These are phyloP conservation scores for Pogonocherus hispidulus DNA, from an alignment of 2,888 invertebrate species.

Conservation along the genomic window DNA sequence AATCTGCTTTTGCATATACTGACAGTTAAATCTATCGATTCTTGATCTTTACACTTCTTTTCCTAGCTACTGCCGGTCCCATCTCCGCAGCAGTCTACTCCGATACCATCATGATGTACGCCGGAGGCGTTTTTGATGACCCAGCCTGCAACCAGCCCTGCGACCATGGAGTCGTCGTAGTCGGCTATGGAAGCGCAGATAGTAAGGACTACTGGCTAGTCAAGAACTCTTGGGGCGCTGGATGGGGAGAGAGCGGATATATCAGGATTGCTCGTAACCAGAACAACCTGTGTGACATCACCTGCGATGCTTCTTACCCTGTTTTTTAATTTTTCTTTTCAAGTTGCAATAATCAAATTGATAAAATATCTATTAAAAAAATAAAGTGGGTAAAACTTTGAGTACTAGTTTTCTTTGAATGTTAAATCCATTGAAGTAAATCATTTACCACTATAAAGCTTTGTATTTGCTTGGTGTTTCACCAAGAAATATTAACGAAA, in stretches of 20 bases:
- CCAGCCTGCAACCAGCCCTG: conserved; percentile 61
- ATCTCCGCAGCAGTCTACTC: conserved; percentile 91
- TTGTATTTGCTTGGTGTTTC: too few species aligned
- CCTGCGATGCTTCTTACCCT: conserved; percentile 59
- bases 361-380: too few species aligned
- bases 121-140: conserved; percentile 79
- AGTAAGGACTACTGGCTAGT: conserved; percentile 76
- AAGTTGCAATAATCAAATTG: too few species aligned
- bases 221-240: conserved; percentile 77
- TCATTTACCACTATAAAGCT: too few species aligned
- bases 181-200: conserved; percentile 78
- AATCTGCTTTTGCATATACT: too few species aligned
- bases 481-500: too few species aligned
- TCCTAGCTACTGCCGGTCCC: conserved; percentile 85
- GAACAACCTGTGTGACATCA: conserved; percentile 87
- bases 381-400: too few species aligned
- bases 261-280: conserved; percentile 54
- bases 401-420: too few species aligned
- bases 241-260: conserved; percentile 60
- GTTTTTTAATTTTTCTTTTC: neutral
- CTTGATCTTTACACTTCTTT: conserved; percentile 69
- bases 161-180: conserved; percentile 85
- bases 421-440: too few species aligned
- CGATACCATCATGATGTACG: conserved; percentile 87
- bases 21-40: too few species aligned